Evolutionary conservation across 2,888 invertebrate genomes (phyloP), one percentile per base, ranked within the genome.

Genomic region (Deilephila porcellus): DNA sequence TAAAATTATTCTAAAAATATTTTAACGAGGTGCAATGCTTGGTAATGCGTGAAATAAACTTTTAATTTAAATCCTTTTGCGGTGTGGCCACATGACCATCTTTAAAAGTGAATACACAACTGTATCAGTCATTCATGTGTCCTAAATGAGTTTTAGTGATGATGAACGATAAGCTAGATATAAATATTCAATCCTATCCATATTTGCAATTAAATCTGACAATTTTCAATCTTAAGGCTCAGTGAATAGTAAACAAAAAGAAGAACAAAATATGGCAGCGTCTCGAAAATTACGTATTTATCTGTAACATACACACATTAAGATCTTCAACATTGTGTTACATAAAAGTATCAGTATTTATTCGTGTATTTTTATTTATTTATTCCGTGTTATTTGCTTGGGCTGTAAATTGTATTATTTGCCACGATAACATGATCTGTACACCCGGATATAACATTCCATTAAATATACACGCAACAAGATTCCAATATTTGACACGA

Each of bases 401-500:
- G 14, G 45, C 14, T 14, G 11, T 45, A 45, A 45, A 45, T 45
- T 56, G n/a, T n/a, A n/a, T 17, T n/a, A 56, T 56, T 56, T 19
- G n/a, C n/a, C 19, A 56, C 19, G 4, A 56, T n/a, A 56, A 56
- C n/a, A n/a, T 52, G 3, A 17, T 56, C 6, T n/a, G 56, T 56
- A 56, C n/a, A n/a, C 7, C 19, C 56, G 56, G 56, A n/a, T 56
- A 56, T n/a, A 56, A n/a, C n/a, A 56, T 56, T 56, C 17, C 56
- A n/a, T 56, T 17, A n/a, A 56, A 56, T 56, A n/a, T 56, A 56
- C 19, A 56, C 56, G 56, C 56, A n/a, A n/a, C 56, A 56, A n/a
- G 56, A 56, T 56, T 56, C n/a, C 56, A 56, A 56, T 56, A 56
- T 56, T 56, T 56, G 56, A 56, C 56, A 56, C n/a, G 56, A n/a